phyloP scores from a whole-genome alignment of 1,140 invertebrate species.

The Planococcus citri region DNA sequence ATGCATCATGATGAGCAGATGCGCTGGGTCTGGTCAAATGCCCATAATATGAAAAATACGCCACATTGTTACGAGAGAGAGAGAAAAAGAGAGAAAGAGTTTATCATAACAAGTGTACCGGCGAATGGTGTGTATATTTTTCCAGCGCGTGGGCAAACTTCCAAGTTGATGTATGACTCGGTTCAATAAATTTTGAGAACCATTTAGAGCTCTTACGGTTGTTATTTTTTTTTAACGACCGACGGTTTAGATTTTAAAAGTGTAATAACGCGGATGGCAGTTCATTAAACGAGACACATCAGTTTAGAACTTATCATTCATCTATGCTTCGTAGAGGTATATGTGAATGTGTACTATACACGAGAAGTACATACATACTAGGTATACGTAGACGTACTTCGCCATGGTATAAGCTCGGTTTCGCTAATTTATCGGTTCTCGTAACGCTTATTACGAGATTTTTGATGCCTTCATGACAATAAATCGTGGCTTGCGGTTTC shows the following conservation, averaged over 20 bases:
- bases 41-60: no score
- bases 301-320: constrained; percentile 7
- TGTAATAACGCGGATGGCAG: constrained; percentile 5
- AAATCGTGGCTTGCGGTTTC: not conserved
- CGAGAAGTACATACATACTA: no score
- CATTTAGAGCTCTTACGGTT: not conserved
- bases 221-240: not conserved
- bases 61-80: no score
- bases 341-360: no score
- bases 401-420: not conserved
- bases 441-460: constrained; percentile 6
- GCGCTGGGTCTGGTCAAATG: no score
- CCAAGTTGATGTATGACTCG: no score
- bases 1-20: no score
- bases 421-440: constrained; percentile 2
- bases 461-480: constrained; percentile 2
- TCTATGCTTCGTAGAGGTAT: not conserved
- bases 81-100: no score
- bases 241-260: not conserved
- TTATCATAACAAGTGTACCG: no score
- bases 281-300: constrained; percentile 2
- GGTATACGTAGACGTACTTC: no score
- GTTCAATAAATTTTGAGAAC: constrained; percentile 6
- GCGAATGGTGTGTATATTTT: no score
- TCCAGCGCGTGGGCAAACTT: no score